Conservation (phyloP, 2,888 invertebrate genomes). For the Drosophila mimica region DNA sequence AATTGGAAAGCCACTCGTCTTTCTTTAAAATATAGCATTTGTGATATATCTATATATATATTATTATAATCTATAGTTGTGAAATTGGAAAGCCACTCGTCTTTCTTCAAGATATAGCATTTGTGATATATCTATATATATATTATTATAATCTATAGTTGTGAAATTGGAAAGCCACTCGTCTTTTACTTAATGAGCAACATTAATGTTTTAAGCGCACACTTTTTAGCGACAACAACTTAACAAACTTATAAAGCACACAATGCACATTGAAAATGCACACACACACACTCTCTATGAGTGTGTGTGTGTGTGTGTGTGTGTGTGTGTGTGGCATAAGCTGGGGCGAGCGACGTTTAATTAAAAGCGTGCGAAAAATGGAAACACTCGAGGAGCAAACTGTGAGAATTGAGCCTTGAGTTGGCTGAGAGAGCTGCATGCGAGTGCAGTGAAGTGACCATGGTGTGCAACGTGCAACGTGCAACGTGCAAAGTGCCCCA, state of each 20-base stretch:
- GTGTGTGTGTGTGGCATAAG: conserved; percentile 37
- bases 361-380: conserved; percentile 76
- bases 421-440: conserved; percentile 6
- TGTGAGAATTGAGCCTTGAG: conserved; percentile 21
- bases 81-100: conserved; percentile 36
- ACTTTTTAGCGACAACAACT: conserved; percentile 14
- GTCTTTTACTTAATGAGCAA: not conserved
- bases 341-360: conserved; percentile 60
- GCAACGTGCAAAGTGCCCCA: conserved; percentile 10
- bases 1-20: too few relatives aligned
- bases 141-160: not conserved
- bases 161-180: conserved; percentile 42
- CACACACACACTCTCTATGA: not conserved
- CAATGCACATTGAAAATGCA: conserved; percentile 3
- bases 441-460: conserved; percentile 27
- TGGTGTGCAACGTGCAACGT: conserved; percentile 5
- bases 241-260: conserved; percentile 21
- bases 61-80: conserved; percentile 16
- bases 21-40: too few relatives aligned
- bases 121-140: too few relatives aligned
- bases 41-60: too few relatives aligned
- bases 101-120: too few relatives aligned
- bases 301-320: conserved; percentile 9
- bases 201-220: conserved; percentile 11
- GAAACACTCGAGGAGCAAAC: conserved; percentile 61